Evolutionary conservation across 2,888 invertebrate species (phyloP).

Genomic region (Drosophila rellima): DNA sequence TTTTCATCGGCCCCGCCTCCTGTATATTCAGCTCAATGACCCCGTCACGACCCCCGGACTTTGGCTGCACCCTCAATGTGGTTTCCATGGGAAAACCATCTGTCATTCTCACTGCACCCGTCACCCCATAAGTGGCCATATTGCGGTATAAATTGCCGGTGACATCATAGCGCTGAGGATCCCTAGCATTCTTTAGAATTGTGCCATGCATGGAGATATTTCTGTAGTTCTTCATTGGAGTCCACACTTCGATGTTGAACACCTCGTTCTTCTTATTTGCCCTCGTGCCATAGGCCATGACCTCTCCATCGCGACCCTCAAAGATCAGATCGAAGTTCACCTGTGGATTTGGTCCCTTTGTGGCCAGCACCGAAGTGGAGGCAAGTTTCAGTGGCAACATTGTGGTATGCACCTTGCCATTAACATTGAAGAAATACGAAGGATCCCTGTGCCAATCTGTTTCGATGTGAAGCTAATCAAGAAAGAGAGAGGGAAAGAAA

Average conservation of each 20-base stretch:
- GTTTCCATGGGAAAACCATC: conserved; percentile 85
- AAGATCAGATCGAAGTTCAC: conserved; percentile 80
- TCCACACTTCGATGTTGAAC: conserved; percentile 84
- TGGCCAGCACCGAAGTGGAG: conserved; percentile 79
- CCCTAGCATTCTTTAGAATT: conserved; percentile 56
- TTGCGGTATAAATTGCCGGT: conserved; percentile 86
- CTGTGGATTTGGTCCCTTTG: conserved; percentile 73
- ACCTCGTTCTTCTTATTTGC: conserved; percentile 82
- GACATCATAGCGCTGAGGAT: conserved; percentile 80
- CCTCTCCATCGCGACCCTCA: conserved; percentile 70
- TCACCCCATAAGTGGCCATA: conserved; percentile 85
- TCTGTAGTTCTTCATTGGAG: conserved; percentile 83
- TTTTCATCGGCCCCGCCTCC: conserved; percentile 70
- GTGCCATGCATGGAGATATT: conserved; percentile 85
- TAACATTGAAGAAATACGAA: conserved; percentile 86
- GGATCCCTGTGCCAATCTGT: conserved; percentile 86
- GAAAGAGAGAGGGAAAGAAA: neutral
- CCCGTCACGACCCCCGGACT: conserved; percentile 85
- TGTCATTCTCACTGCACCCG: conserved; percentile 85
- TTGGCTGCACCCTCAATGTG: conserved; percentile 85
- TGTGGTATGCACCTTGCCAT: conserved; percentile 83
- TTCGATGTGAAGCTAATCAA: conserved; percentile 73
- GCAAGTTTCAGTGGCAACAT: conserved; percentile 82
- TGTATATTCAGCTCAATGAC: conserved; percentile 82
- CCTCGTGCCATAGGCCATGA: conserved; percentile 81